Conservation (phyloP, 2,113 vertebrate genomes). For the Rhynchomys soricoides region DNA sequence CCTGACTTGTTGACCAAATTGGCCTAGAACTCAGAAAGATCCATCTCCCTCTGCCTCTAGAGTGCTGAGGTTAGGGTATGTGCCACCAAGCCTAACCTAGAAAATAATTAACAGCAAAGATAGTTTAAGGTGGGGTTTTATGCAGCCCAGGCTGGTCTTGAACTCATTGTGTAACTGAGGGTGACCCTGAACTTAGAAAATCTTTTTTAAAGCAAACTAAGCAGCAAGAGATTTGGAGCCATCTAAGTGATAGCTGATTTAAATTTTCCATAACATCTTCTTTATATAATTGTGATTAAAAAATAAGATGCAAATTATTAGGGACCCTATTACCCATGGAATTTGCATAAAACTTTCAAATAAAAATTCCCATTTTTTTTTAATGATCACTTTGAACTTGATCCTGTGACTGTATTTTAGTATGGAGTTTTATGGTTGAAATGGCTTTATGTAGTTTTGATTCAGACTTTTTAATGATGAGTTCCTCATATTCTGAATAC, state of each 20-base stretch:
- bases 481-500: conserved; percentile 46
- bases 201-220: not conserved
- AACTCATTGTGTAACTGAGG: not conserved
- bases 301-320: conserved; percentile 53
- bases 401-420: conserved; percentile 39
- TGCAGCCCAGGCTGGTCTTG: not conserved
- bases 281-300: conserved; percentile 52
- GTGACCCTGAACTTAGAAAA: not conserved
- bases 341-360: conserved; percentile 51
- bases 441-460: conserved; percentile 61
- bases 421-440: conserved; percentile 57
- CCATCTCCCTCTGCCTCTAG: not conserved
- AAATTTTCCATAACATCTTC: conserved; percentile 46
- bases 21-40: not conserved
- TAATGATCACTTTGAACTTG: conserved; percentile 42
- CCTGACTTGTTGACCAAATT: not conserved
- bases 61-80: not conserved
- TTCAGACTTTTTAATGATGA: conserved; percentile 64
- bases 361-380: conserved; percentile 19
- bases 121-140: not conserved
- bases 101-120: not conserved
- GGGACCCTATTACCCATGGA: conserved; percentile 41
- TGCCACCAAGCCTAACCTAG: not conserved
- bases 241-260: conserved; percentile 34
- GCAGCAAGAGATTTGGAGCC: not conserved